Evolutionary conservation across 2,113 vertebrate species (phyloP).

Genomic region (Chlorocebus sabaeus): DNA sequence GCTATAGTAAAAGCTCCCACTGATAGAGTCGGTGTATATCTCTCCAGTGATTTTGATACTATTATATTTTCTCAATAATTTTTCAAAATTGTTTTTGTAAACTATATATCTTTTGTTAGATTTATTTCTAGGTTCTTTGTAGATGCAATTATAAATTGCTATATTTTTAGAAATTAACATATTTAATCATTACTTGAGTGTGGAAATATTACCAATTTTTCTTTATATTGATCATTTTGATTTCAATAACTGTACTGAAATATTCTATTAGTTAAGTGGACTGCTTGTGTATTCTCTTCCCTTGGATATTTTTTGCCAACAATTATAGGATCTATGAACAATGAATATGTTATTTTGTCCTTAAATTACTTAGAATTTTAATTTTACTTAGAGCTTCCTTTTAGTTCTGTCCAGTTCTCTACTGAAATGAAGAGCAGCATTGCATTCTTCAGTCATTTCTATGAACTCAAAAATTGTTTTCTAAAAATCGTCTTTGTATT

Average conservation of each 20-base stretch:
- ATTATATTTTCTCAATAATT: neutral
- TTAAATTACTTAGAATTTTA: neutral
- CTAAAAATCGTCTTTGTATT: neutral
- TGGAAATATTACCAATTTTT: neutral
- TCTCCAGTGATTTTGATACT: neutral
- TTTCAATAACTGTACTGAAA: constrained; percentile 21
- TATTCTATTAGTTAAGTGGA: neutral
- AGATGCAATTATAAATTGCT: neutral
- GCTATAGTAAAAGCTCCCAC: neutral
- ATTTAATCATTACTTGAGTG: neutral
- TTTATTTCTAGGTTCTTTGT: neutral
- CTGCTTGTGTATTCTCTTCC: neutral
- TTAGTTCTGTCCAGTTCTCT: neutral
- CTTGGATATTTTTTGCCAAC: neutral
- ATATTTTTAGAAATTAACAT: neutral
- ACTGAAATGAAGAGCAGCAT: neutral
- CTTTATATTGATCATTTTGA: neutral
- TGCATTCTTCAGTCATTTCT: neutral
- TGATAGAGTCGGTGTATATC: neutral
- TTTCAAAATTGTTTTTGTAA: neutral
- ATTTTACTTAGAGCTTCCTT: neutral
- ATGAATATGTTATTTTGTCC: neutral
- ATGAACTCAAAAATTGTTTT: neutral
- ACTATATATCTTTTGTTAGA: neutral
- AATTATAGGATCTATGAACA: neutral